Evolutionary conservation across 2,113 vertebrate genomes (phyloP).

Genomic region (Paratilapia polleni): DNA sequence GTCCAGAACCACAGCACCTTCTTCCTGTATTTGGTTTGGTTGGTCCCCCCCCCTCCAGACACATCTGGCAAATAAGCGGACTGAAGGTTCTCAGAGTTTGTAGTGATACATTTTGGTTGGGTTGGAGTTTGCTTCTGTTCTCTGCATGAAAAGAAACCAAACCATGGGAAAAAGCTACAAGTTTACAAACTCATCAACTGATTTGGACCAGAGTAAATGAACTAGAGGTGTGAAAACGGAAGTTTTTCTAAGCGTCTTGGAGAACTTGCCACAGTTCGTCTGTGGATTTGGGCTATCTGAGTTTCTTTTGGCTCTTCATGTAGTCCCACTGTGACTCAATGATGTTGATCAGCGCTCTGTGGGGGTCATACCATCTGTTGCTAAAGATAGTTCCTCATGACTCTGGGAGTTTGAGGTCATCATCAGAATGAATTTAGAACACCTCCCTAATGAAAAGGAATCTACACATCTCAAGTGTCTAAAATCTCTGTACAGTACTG

Average conservation of each 20-base stretch:
- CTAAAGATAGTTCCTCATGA: not conserved
- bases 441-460: not conserved
- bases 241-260: too few species aligned
- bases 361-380: too few species aligned
- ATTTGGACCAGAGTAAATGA: not conserved
- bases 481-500: not conserved
- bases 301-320: not conserved
- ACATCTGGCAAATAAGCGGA: not conserved
- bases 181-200: not conserved
- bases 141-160: not conserved
- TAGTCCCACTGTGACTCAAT: not conserved
- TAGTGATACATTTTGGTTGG: not conserved
- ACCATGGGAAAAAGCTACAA: not conserved
- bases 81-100: rapidly evolving
- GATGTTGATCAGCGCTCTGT: not conserved
- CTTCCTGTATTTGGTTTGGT: not conserved
- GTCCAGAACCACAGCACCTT: not conserved
- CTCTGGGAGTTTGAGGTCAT: too few species aligned
- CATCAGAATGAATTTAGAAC: not conserved
- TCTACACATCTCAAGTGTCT: not conserved
- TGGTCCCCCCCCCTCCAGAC: not conserved
- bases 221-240: not conserved
- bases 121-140: not conserved
- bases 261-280: too few species aligned
- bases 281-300: too few species aligned